Evolutionary conservation across 2,888 invertebrate genomes (phyloP).

Genomic region (Sarcophaga variegata): DNA sequence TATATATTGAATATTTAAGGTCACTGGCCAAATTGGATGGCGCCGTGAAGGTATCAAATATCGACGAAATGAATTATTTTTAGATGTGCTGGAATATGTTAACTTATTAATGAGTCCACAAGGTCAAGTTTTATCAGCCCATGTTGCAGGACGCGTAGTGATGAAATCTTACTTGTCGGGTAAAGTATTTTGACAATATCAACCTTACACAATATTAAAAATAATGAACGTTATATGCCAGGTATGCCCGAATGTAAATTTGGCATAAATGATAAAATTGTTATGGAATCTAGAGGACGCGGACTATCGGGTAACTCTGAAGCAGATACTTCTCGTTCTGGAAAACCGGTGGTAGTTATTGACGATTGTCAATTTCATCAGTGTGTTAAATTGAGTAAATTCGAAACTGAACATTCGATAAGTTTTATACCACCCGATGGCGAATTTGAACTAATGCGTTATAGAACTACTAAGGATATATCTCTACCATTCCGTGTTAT

Average conservation of each 20-base stretch:
- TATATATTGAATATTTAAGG: conserved; percentile 75
- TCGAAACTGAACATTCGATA: conserved; percentile 99
- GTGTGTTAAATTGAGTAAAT: conserved; percentile 99
- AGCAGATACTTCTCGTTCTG: conserved; percentile 92
- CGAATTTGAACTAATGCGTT: conserved; percentile 99
- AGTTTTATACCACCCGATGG: conserved; percentile 99
- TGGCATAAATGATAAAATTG: conserved; percentile 99
- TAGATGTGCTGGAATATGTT: conserved; percentile 99
- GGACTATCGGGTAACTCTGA: conserved; percentile 87
- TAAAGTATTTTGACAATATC: conserved; percentile 63
- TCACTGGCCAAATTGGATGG: conserved; percentile 99
- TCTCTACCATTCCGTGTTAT: conserved; percentile 99
- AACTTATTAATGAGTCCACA: conserved; percentile 99
- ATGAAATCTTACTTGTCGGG: conserved; percentile 99
- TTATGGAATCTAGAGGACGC: conserved; percentile 97
- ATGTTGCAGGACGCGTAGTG: conserved; percentile 99
- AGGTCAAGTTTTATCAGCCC: conserved; percentile 98
- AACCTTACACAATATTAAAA: background rate
- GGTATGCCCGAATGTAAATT: conserved; percentile 99
- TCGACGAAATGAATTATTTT: conserved; percentile 97
- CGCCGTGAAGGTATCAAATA: conserved; percentile 99
- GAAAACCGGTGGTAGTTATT: conserved; percentile 99
- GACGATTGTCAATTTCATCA: conserved; percentile 99
- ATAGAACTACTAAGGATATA: conserved; percentile 99
- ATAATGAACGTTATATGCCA: conserved; percentile 60